phyloP scores from a whole-genome alignment of 1,140 invertebrate species.

The Centruroides vittatus region DNA sequence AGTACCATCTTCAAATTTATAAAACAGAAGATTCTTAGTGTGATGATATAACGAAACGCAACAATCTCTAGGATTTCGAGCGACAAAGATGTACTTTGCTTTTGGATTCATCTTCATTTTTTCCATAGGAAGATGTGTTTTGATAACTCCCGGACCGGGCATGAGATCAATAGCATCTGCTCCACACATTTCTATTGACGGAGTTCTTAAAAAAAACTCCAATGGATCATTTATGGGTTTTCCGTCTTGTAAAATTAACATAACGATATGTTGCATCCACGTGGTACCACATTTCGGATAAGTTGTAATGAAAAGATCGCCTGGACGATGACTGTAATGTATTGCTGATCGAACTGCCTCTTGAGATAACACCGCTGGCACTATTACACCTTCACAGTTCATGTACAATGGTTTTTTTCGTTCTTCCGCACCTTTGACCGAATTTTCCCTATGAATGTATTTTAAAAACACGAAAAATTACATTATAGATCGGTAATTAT shows the following conservation, averaged over 20 bases:
- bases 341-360: constrained; percentile 1
- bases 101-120: neutral
- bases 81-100: constrained; percentile 52
- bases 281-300: constrained; percentile 21
- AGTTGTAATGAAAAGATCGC: constrained; percentile 16
- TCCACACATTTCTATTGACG: neutral
- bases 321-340: constrained; percentile 8
- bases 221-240: neutral
- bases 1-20: constrained; percentile 17
- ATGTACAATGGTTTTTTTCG: neutral
- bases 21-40: constrained; percentile 41
- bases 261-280: constrained; percentile 15
- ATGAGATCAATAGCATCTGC: neutral
- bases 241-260: constrained; percentile 3
- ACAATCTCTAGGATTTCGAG: constrained; percentile 70
- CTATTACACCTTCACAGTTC: neutral
- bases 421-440: neutral
- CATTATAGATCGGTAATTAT: no score
- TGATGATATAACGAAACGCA: constrained; percentile 71
- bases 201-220: neutral
- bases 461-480: no score
- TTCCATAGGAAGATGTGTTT: constrained; percentile 56
- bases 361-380: neutral
- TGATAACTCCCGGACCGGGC: constrained; percentile 20
- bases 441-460: no score